Base-by-base conservation (phyloP, 2,888 invertebrate genomes). In the Epistrophe grossulariae region DNA sequence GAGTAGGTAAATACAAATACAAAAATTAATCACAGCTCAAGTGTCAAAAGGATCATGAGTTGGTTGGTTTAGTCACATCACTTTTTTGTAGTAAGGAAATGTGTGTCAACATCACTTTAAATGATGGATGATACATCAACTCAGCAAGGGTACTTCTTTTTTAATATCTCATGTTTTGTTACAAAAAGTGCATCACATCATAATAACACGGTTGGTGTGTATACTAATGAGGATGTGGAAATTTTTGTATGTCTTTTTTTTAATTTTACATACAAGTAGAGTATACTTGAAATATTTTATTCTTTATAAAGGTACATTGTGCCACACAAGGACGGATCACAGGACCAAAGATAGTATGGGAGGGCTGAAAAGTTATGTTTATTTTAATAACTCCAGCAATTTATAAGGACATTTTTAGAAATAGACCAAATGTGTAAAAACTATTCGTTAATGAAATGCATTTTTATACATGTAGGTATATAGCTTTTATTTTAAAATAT, bases 21-120 rank as follows among this genome's bases (percentile, higher is more conserved):
- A 35, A 68, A 74, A 76, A 80, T 72, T 76, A 84, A 76, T 80
- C 73, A 79, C 84, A 77, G 71, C 77, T 68, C 68, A 70, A 77
- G 84, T 77, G 77, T 66, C 28, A 73, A 79, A 79, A 83, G 79
- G 52, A 73, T 55, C 73, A 60, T 38, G 17, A 60, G 31, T 31
- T 72, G 62, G 68, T 77, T 70, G 62, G 68, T 77, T 70, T 66
- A 66, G 72, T 72, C 35, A 24, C 48, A 19, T 50, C 5, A 28
- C 31, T 35, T 35, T n/a, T 48, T 43, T 43, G 40, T 68, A 17
- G 17, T 55, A 48, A 55, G 66, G 52, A 77, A 72, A 70, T 84
- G 40, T 85, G n/a, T 85, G 85, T 82, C 85, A 85, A 82, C 82
- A 85, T 73, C 62, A 79, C 77, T 81, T 78, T 66, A 60, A 79